A percentile compares a stretch with the other conserved stretches of the same genome.
phyloP scores from a whole-genome alignment of 2,888 invertebrate genomes.

The Ectobius pallidus region DNA sequence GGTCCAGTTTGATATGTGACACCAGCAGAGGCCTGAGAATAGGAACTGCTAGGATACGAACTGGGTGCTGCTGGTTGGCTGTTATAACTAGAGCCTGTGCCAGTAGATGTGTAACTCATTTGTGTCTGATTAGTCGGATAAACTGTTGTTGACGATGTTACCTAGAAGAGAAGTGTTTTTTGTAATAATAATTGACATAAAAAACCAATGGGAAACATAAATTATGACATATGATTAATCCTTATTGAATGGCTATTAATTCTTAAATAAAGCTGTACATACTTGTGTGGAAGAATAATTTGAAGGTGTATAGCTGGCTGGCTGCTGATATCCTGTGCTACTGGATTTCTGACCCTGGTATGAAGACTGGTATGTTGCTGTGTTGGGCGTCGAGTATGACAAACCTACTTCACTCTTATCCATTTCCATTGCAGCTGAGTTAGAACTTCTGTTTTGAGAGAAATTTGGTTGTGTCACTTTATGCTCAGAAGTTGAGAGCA shows the following conservation, averaged over 20 bases:
- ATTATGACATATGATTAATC: too few relatives aligned
- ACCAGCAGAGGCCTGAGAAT: conserved; percentile 40
- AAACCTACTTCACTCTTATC: conserved; percentile 44
- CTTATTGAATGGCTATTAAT: too few relatives aligned
- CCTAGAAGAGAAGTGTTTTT: conserved; percentile 36
- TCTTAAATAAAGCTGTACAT: too few relatives aligned
- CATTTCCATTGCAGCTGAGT: conserved; percentile 40
- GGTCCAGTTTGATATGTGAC: conserved; percentile 38
- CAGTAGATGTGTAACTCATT: conserved; percentile 42
- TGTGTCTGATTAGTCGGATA: conserved; percentile 43
- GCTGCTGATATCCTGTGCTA: conserved; percentile 43
- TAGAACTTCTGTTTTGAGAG: conserved; percentile 41
- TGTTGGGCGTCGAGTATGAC: conserved; percentile 42
- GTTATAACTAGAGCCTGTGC: conserved; percentile 41
- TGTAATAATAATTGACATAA: too few relatives aligned
- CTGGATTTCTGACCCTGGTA: conserved; percentile 53
- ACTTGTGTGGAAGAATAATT: conserved; percentile 46
- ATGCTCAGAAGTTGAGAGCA: conserved; percentile 42
- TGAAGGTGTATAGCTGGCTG: conserved; percentile 46
- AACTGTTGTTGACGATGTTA: conserved; percentile 41
- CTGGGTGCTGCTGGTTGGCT: conserved; percentile 39
- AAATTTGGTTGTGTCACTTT: conserved; percentile 41
- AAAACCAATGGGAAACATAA: neutral
- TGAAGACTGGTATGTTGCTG: conserved; percentile 42
- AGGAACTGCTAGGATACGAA: conserved; percentile 42